Evolutionary conservation across 2,113 vertebrate species (phyloP).

Genomic region (Seriola aureovittata): DNA sequence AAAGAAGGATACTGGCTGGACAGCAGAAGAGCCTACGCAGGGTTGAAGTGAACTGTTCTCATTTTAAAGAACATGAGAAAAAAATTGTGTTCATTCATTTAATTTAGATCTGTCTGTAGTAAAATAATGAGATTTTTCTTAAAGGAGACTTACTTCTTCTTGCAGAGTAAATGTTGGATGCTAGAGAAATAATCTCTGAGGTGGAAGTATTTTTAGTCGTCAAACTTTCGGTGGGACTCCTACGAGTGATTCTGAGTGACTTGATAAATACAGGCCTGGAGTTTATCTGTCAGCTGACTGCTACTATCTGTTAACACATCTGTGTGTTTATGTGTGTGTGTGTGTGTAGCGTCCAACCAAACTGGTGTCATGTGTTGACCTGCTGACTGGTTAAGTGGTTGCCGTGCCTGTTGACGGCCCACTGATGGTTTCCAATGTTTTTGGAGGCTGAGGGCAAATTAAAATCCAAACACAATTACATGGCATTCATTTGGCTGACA

Average conservation of each 20-base stretch:
- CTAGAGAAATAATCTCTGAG: slow-evolving; percentile 1
- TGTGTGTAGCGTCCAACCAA: neutral
- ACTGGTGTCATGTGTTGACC: slow-evolving; percentile 61
- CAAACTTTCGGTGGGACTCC: neutral
- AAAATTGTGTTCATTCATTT: neutral
- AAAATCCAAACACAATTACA: slow-evolving; percentile 39
- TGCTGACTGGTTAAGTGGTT: slow-evolving; percentile 60
- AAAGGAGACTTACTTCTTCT: too few relatives aligned
- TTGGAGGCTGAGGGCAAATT: slow-evolving; percentile 34
- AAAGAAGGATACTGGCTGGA: too few relatives aligned
- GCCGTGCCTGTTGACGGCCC: slow-evolving; percentile 26
- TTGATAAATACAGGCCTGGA: neutral
- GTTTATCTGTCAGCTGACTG: slow-evolving; percentile 36
- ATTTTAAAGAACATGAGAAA: too few relatives aligned
- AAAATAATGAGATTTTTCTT: too few relatives aligned
- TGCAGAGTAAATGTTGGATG: too few relatives aligned
- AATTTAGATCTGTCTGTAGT: neutral
- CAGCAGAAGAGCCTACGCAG: neutral
- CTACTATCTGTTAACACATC: slow-evolving; percentile 14
- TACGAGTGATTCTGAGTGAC: neutral
- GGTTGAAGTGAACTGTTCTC: too few relatives aligned
- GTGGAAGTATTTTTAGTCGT: slow-evolving; percentile 28
- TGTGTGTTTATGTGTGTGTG: slow-evolving; percentile 9
- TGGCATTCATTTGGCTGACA: slow-evolving; percentile 26
- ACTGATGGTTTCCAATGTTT: slow-evolving; percentile 42